Evolutionary conservation across 2,113 vertebrate genomes (phyloP).

Genomic region (Piaya cayana): DNA sequence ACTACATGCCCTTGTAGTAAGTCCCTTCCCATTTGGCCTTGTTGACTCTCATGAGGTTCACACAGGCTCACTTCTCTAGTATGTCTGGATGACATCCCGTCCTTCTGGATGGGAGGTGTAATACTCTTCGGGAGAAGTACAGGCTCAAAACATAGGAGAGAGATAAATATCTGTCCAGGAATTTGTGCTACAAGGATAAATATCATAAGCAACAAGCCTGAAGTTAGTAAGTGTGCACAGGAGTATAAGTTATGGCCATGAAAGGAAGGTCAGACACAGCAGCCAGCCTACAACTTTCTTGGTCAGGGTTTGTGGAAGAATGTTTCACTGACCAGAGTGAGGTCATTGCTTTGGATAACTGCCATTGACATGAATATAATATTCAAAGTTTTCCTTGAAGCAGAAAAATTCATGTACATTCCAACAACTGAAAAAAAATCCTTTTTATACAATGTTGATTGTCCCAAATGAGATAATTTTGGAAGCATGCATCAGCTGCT

Average conservation of each 20-base stretch:
- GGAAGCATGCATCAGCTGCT: fast-evolving
- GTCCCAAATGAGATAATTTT: neutral
- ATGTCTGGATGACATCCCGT: no score
- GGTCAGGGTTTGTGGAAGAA: neutral
- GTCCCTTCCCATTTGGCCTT: no score
- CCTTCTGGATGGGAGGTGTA: no score
- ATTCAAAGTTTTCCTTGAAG: neutral
- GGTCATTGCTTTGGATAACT: neutral
- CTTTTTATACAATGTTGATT: neutral
- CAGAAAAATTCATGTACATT: neutral
- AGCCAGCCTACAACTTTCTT: neutral
- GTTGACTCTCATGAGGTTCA: no score
- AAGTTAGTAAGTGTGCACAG: neutral
- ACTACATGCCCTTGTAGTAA: no score
- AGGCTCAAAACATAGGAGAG: neutral
- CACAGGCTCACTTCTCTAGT: no score
- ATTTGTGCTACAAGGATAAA: neutral
- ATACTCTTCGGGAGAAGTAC: no score
- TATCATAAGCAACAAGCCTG: neutral
- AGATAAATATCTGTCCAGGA: neutral
- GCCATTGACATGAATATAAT: neutral
- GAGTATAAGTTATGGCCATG: neutral
- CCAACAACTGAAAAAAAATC: neutral
- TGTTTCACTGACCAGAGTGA: neutral
- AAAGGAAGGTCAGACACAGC: neutral